Percentiles rank a stretch among this genome's conserved stretches.
These are phyloP conservation scores for Bungarus multicinctus DNA, from an alignment of 2,113 vertebrate genomes.

Conservation along the genomic window DNA sequence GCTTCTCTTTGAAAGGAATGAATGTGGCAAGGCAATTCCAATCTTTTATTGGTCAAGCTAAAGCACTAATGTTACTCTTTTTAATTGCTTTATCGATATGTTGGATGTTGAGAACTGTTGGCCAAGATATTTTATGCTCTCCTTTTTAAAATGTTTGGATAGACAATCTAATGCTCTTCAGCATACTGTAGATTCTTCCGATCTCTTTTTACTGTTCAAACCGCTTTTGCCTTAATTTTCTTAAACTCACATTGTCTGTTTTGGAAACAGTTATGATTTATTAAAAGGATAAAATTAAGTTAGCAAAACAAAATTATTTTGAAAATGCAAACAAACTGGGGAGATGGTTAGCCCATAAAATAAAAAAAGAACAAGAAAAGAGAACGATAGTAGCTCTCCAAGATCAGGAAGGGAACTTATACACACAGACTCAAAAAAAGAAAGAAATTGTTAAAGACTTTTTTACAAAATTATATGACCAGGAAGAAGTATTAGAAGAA, in stretches of 20 bases:
- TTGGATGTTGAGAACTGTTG: background rate
- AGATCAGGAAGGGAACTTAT: too few relatives aligned
- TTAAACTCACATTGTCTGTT: background rate
- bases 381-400: too few relatives aligned
- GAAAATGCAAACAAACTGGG: too few relatives aligned
- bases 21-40: background rate
- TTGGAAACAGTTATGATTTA: background rate
- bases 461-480: too few relatives aligned
- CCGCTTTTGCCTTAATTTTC: background rate
- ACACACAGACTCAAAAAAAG: too few relatives aligned
- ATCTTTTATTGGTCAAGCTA: background rate
- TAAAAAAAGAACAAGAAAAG: too few relatives aligned
- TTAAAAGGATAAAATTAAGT: background rate
- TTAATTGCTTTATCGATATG: background rate
- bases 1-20: background rate
- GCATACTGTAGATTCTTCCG: background rate
- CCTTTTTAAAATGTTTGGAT: background rate
- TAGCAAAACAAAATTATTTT: too few relatives aligned
- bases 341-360: too few relatives aligned
- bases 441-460: too few relatives aligned
- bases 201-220: background rate
- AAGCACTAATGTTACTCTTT: background rate
- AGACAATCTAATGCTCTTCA: background rate
- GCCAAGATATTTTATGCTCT: background rate
- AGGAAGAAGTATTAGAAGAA: too few relatives aligned